Conservation (phyloP, 1,140 invertebrate species). For the Halyomorpha halys region DNA sequence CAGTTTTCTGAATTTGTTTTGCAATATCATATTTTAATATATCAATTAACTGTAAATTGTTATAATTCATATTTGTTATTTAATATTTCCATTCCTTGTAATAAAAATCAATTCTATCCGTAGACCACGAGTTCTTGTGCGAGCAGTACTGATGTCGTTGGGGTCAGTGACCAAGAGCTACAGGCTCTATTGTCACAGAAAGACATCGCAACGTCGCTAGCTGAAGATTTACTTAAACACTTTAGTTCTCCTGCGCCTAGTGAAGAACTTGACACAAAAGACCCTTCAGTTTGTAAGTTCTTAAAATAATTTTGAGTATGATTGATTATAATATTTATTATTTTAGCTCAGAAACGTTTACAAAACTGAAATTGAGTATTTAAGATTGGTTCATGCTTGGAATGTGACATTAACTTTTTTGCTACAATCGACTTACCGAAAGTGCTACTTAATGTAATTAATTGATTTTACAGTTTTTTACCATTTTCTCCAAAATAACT, state of each 20-base stretch:
- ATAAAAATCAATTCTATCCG: not conserved
- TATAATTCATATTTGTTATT: not conserved
- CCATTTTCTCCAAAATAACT: no score
- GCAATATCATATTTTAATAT: no score
- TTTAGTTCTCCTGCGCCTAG: slow-evolving; percentile 46
- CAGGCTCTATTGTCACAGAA: slow-evolving; percentile 59
- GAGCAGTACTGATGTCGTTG: slow-evolving; percentile 24
- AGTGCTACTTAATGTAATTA: no score
- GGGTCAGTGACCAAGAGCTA: slow-evolving; percentile 55
- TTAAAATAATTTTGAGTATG: no score
- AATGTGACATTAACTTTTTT: no score
- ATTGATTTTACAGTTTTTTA: no score
- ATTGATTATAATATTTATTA: no score
- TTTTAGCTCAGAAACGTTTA: no score
- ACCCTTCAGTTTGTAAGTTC: slow-evolving; percentile 31
- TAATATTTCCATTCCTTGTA: not conserved
- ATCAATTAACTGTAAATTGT: not conserved
- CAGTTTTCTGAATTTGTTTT: no score
- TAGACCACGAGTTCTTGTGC: not conserved
- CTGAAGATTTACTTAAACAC: slow-evolving; percentile 73
- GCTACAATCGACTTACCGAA: no score
- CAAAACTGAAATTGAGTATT: no score
- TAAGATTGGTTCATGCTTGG: no score
- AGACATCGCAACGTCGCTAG: slow-evolving; percentile 64
- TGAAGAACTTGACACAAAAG: slow-evolving; percentile 56